A percentile compares a stretch with the other conserved stretches of the same genome.
phyloP scores from a whole-genome alignment of 2,888 invertebrate genomes.

The Cynaeus angustus region DNA sequence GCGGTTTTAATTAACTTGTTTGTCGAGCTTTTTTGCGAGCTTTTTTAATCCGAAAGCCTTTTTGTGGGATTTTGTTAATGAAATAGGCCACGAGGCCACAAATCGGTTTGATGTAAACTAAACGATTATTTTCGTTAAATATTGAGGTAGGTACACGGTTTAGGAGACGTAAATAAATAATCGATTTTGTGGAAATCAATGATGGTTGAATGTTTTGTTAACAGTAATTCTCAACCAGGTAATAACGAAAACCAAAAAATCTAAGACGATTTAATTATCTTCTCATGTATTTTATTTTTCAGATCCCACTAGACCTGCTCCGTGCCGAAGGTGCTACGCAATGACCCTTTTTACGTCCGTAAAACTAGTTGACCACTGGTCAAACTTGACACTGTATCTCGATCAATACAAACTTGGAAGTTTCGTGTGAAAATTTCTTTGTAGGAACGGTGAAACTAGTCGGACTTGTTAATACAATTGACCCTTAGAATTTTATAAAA shows the following conservation, averaged over 20 bases:
- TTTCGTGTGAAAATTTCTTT: slow-evolving; percentile 31
- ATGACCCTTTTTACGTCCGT: neutral
- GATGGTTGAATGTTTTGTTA: too few relatives aligned
- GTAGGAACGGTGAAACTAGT: slow-evolving; percentile 12
- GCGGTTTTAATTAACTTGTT: slow-evolving; percentile 42
- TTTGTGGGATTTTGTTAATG: slow-evolving; percentile 16
- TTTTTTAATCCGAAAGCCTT: slow-evolving; percentile 22
- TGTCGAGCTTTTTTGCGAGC: slow-evolving; percentile 32
- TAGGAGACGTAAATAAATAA: too few relatives aligned
- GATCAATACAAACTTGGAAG: slow-evolving; percentile 16
- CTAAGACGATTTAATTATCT: too few relatives aligned
- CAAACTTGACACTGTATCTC: slow-evolving; percentile 22
- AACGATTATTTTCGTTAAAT: neutral
- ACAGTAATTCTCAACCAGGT: too few relatives aligned
- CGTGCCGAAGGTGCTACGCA: neutral
- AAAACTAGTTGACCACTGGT: slow-evolving; percentile 25
- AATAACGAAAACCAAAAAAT: too few relatives aligned
- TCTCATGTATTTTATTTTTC: neutral
- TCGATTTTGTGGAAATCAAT: neutral
- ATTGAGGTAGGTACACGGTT: neutral
- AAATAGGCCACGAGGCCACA: slow-evolving; percentile 5
- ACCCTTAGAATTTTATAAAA: slow-evolving; percentile 7
- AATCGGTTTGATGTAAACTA: neutral
- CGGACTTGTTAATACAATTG: neutral
- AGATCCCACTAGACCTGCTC: neutral